Percentiles rank a stretch among this genome's conserved stretches.
Conservation (phyloP, 2,888 invertebrate genomes). For the Phrixothrix hirtus region DNA sequence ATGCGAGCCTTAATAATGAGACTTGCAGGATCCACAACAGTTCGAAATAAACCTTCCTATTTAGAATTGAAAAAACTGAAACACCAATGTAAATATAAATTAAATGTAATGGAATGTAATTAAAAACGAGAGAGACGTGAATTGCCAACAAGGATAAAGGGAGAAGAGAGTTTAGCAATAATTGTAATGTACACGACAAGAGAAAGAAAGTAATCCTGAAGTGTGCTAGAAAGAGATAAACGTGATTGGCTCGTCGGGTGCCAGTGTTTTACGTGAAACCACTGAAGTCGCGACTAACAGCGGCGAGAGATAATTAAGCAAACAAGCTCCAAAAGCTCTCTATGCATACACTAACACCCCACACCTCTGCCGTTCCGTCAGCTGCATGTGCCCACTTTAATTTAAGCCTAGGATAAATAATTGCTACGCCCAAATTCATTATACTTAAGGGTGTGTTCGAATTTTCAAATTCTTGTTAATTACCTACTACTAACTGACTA, state of each 20-base stretch:
- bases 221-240: conserved; percentile 26
- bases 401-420: conserved; percentile 44
- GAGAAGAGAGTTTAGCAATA: conserved; percentile 33
- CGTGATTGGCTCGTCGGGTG: conserved; percentile 36
- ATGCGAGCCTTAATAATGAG: conserved; percentile 35
- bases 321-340: conserved; percentile 41
- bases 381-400: conserved; percentile 46
- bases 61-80: conserved; percentile 36
- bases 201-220: conserved; percentile 5
- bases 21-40: conserved; percentile 30
- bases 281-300: conserved; percentile 37
- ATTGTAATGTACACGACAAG: conserved; percentile 31
- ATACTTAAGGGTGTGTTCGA: conserved; percentile 37
- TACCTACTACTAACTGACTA: conserved; percentile 26
- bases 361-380: conserved; percentile 39
- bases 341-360: conserved; percentile 37
- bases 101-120: conserved; percentile 45
- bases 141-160: conserved; percentile 30
- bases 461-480: conserved; percentile 38
- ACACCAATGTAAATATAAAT: conserved; percentile 43
- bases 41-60: conserved; percentile 33
- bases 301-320: conserved; percentile 43
- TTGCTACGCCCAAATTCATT: conserved; percentile 44
- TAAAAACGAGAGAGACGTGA: conserved; percentile 40
- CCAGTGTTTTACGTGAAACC: conserved; percentile 37